phyloP scores from a whole-genome alignment of 2,797 vertebrate genomes.

The Alcedo atthis region DNA sequence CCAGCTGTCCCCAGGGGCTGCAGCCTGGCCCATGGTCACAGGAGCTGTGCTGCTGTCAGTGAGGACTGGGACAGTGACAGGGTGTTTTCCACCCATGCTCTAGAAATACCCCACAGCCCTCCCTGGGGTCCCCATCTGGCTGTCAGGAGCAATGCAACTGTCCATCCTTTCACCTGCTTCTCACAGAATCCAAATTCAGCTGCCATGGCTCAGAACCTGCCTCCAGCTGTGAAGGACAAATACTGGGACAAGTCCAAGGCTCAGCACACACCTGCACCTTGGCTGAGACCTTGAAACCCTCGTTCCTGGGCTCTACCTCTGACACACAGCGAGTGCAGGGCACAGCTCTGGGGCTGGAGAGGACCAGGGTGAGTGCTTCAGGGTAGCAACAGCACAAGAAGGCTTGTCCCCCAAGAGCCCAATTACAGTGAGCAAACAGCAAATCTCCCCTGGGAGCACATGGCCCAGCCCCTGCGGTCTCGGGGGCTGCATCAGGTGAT shows the following conservation, averaged over 20 bases:
- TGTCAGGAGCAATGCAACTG: fast-evolving
- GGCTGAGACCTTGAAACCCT: constrained; percentile 77
- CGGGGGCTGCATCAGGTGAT: background rate
- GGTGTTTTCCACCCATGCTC: background rate
- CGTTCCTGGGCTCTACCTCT: constrained; percentile 90
- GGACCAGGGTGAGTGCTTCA: background rate
- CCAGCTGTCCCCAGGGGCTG: background rate
- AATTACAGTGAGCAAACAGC: background rate
- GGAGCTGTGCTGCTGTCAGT: background rate
- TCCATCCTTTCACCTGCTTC: background rate
- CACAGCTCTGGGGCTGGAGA: background rate
- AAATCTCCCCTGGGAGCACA: fast-evolving
- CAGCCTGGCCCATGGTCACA: background rate
- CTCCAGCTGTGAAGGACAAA: constrained; percentile 82
- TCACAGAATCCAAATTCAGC: background rate
- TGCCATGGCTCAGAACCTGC: constrained; percentile 76
- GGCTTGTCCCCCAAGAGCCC: background rate
- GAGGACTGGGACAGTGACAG: fast-evolving
- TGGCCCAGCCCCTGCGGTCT: background rate
- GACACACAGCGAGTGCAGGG: constrained; percentile 81
- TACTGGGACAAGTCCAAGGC: constrained; percentile 84
- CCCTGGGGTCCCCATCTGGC: fast-evolving
- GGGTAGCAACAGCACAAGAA: background rate
- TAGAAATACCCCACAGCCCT: background rate
- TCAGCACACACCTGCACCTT: background rate